phyloP scores from a whole-genome alignment of 2,797 vertebrate genomes.

The Etheostoma nigrum region DNA sequence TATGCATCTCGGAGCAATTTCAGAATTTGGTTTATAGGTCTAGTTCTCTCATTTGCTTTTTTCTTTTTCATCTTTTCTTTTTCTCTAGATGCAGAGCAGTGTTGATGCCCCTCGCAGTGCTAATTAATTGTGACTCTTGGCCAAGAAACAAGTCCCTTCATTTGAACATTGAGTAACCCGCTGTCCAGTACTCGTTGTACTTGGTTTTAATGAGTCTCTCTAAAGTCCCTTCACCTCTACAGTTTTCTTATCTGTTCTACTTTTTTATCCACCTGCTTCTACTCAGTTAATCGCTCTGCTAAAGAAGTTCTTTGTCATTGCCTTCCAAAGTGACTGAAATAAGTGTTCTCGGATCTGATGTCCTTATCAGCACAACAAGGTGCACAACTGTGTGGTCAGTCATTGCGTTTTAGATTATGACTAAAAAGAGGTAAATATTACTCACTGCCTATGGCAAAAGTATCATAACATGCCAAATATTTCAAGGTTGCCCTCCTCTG shows the following conservation, averaged over 20 bases:
- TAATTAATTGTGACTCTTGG: conserved; percentile 74
- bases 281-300: conserved; percentile 27
- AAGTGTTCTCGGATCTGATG: conserved; percentile 32
- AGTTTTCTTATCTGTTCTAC: conserved; percentile 42
- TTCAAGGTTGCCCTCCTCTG: conserved; percentile 24
- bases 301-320: conserved; percentile 24
- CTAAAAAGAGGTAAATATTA: conserved; percentile 22
- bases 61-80: conserved; percentile 31
- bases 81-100: conserved; percentile 32
- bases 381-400: conserved; percentile 12
- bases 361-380: conserved; percentile 27
- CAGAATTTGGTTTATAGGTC: conserved; percentile 39
- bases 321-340: conserved; percentile 39
- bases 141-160: conserved; percentile 62
- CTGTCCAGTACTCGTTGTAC: conserved; percentile 56
- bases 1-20: conserved; percentile 36
- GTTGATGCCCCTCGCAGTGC: conserved; percentile 49
- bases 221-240: conserved; percentile 45
- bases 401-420: conserved; percentile 27
- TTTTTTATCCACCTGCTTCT: conserved; percentile 32
- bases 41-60: conserved; percentile 25
- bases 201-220: conserved; percentile 70
- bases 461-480: conserved; percentile 8
- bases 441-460: conserved; percentile 8
- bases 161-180: conserved; percentile 59